Evolutionary conservation across 2,797 vertebrate genomes (phyloP).

Genomic region (Mergus octosetaceus): DNA sequence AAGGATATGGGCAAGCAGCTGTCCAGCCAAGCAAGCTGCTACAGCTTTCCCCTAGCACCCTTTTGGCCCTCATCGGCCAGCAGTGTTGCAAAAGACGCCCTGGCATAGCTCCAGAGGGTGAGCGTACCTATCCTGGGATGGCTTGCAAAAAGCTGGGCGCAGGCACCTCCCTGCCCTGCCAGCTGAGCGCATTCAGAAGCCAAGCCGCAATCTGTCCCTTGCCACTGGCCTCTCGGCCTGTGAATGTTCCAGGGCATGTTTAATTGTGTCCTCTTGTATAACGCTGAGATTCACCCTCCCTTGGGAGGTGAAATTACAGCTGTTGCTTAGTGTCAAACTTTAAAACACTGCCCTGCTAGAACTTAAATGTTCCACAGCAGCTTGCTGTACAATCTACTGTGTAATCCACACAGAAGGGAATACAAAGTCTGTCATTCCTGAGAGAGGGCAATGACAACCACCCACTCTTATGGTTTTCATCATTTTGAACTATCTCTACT

Average conservation of each 20-base stretch:
- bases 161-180: not conserved
- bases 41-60: rapidly evolving
- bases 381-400: not conserved
- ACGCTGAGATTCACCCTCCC: not conserved
- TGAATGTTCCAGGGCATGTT: not conserved
- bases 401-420: not conserved
- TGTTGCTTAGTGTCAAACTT: not conserved
- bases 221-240: not conserved
- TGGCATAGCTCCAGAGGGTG: not conserved
- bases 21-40: not conserved
- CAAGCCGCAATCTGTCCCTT: not conserved
- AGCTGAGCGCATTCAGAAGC: not conserved
- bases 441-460: not conserved
- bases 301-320: not conserved
- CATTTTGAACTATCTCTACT: not conserved
- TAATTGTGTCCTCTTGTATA: not conserved
- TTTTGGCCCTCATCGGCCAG: not conserved
- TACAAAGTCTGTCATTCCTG: not conserved
- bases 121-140: rapidly evolving
- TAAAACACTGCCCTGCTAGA: not conserved
- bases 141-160: not conserved
- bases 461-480: not conserved
- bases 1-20: not conserved
- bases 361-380: not conserved
- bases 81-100: not conserved